phyloP scores from a whole-genome alignment of 1,140 invertebrate genomes.

The Drosophila nasuta region DNA sequence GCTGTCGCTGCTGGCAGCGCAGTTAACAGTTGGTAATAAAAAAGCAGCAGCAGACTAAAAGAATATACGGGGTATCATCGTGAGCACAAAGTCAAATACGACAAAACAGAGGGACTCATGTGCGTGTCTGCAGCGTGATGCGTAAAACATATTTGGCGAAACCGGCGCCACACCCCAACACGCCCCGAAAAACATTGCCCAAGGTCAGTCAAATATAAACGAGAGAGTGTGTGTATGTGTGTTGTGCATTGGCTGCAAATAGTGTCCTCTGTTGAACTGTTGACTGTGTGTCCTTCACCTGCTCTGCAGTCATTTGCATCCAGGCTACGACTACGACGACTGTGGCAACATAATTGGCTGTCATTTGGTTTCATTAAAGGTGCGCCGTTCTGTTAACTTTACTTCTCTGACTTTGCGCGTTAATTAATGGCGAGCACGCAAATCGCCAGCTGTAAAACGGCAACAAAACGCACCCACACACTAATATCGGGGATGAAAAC shows the following conservation, averaged over 20 bases:
- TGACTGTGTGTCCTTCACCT: constrained; percentile 29
- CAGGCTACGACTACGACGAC: neutral
- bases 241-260: constrained; percentile 12
- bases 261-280: constrained; percentile 27
- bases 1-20: constrained; percentile 30
- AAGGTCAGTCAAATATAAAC: constrained; percentile 33
- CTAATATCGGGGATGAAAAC: neutral
- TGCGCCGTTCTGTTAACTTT: neutral
- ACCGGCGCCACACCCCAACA: constrained; percentile 36
- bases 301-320: constrained; percentile 22
- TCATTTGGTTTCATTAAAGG: constrained; percentile 15
- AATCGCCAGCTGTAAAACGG: constrained; percentile 31
- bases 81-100: constrained; percentile 8
- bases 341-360: constrained; percentile 21
- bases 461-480: constrained; percentile 25
- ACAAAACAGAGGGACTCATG: constrained; percentile 15
- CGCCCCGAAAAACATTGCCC: neutral
- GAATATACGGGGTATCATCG: constrained; percentile 11
- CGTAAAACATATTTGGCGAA: constrained; percentile 14
- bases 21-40: constrained; percentile 19
- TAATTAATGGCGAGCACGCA: constrained; percentile 73
- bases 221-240: neutral
- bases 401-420: constrained; percentile 24
- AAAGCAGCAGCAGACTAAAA: constrained; percentile 11
- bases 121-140: constrained; percentile 18